Evolutionary conservation across 2,888 invertebrate genomes (phyloP).

Genomic region (Eupithecia tripunctaria): DNA sequence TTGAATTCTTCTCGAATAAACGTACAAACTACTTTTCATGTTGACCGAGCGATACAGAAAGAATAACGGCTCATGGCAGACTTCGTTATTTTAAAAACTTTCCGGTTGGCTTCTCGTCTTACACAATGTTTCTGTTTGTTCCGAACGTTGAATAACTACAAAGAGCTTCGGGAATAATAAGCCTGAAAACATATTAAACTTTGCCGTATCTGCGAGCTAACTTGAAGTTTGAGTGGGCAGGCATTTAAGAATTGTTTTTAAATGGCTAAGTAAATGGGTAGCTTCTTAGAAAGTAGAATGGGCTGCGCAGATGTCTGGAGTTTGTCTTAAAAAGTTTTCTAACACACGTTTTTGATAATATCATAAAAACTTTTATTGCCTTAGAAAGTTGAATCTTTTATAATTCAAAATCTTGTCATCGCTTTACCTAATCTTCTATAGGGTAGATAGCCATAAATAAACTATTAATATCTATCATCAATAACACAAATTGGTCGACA

Average conservation of each 20-base stretch:
- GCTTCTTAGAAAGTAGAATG: not conserved
- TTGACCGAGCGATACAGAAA: conserved; percentile 39
- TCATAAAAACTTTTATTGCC: not conserved
- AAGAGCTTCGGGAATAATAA: conserved; percentile 39
- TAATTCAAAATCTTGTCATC: not conserved
- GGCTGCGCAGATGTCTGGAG: conserved; percentile 9
- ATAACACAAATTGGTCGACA: not conserved
- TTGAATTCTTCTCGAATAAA: conserved; percentile 35
- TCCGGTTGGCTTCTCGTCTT: conserved; percentile 41
- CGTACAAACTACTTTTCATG: conserved; percentile 38
- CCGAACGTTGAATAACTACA: conserved; percentile 41
- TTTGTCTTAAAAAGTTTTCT: not conserved
- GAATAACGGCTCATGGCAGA: conserved; percentile 44
- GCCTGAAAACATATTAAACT: conserved; percentile 40
- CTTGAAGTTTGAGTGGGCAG: conserved; percentile 30
- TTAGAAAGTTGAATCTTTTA: conserved; percentile 8
- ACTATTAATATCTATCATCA: too few species aligned
- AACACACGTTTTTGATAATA: not conserved
- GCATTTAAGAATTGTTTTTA: conserved; percentile 32
- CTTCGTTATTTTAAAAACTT: conserved; percentile 44
- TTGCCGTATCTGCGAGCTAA: conserved; percentile 30
- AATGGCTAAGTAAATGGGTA: conserved; percentile 17
- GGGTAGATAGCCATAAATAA: too few species aligned
- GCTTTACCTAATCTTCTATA: not conserved
- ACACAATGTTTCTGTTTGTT: conserved; percentile 41